Percentiles rank a stretch among this genome's conserved stretches.
phyloP scores from a whole-genome alignment of 2,113 vertebrate genomes.

The Boleophthalmus pectinirostris region DNA sequence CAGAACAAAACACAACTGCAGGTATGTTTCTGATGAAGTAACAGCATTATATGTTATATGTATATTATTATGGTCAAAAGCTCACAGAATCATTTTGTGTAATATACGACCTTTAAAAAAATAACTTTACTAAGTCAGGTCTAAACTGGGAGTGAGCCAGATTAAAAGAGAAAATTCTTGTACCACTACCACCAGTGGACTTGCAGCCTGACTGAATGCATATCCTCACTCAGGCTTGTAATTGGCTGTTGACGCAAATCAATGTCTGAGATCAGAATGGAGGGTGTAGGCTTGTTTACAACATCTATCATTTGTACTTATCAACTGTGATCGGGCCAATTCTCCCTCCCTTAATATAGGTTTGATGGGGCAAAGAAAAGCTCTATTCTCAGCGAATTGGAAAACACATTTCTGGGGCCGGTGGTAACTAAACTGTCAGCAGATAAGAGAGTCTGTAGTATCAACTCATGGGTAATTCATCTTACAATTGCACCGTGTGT shows the following conservation, averaged over 20 bases:
- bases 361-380: conserved; percentile 77
- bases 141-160: background rate
- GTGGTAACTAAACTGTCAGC: conserved; percentile 80
- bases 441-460: conserved; percentile 78
- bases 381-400: conserved; percentile 75
- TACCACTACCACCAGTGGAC: background rate
- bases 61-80: too few species aligned
- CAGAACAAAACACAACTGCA: too few species aligned
- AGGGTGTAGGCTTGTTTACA: conserved; percentile 73
- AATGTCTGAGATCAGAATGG: conserved; percentile 69
- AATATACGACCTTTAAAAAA: too few species aligned
- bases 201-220: conserved; percentile 36
- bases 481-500: conserved; percentile 79
- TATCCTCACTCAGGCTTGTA: conserved; percentile 59
- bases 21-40: too few species aligned
- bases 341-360: conserved; percentile 74
- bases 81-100: too few species aligned
- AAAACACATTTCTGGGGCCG: conserved; percentile 78
- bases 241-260: conserved; percentile 68
- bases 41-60: too few species aligned
- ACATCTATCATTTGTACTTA: conserved; percentile 77
- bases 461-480: conserved; percentile 82
- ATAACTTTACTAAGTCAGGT: background rate
- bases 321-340: conserved; percentile 72
- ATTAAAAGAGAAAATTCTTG: background rate